Evolutionary conservation across 2,888 invertebrate species (phyloP).

Genomic region (Platycheirus albimanus): DNA sequence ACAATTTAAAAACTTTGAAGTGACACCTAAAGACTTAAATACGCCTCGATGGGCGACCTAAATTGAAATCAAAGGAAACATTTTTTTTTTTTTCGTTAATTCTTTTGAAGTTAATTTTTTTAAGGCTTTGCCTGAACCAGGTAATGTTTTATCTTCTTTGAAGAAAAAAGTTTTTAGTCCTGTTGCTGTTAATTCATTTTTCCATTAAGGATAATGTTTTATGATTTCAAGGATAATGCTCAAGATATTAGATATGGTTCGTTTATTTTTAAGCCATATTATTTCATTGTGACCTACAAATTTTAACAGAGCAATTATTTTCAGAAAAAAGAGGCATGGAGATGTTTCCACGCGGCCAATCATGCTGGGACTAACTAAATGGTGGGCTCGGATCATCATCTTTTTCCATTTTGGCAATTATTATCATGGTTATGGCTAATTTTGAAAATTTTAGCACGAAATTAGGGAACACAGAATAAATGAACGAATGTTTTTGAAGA

Average conservation of each 20-base stretch:
- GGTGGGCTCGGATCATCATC: background rate
- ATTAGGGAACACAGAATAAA: background rate
- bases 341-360: background rate
- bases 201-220: too few species aligned
- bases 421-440: background rate
- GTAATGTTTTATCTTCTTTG: too few species aligned
- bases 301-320: background rate
- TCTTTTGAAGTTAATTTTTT: too few species aligned
- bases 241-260: background rate
- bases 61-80: conserved; percentile 3
- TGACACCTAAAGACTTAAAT: conserved; percentile 13
- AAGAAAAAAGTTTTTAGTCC: too few species aligned
- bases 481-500: background rate
- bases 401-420: background rate
- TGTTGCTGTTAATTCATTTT: too few species aligned
- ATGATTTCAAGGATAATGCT: background rate
- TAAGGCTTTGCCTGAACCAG: too few species aligned
- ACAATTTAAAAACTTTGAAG: conserved; percentile 27
- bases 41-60: conserved; percentile 11
- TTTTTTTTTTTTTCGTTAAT: background rate
- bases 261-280: background rate
- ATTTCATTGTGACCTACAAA: background rate
- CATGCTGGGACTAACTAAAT: background rate
- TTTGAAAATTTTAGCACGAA: conserved; percentile 12
- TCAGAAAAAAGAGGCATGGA: background rate